Base-by-base conservation (phyloP, 2,113 vertebrate genomes). In the Nothoprocta pentlandii region DNA sequence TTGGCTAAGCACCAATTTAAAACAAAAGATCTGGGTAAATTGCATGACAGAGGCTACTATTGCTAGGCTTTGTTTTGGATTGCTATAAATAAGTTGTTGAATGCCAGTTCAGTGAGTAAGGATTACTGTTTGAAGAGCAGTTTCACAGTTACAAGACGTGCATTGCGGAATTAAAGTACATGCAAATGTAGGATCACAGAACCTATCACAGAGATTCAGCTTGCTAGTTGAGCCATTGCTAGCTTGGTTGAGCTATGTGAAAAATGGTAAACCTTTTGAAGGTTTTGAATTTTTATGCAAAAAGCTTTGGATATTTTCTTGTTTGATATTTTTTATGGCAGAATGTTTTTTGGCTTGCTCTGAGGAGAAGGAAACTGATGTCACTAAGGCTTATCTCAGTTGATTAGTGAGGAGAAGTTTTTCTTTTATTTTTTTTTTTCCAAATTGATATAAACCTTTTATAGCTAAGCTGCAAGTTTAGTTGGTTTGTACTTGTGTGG, bases 31-130 rank as follows among this genome's bases (percentile, higher is more conserved):
- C 12, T 6, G 61, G 39, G 80, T 76, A 68, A 92, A 58, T 74
- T 76, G 28, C 63, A 49, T 56, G 87, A n/a, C 41, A 34, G 59
- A 36, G 58, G 16, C 44, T 85, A 16, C 80, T 87, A 53, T 85
- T 96, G 87, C 89, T 91, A 56, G 87, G 75, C 89, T 93, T 94
- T 95, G 84, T 89, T 96, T 81, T 62, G 75, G 58, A 82, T 61
- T 63, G 62, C 92, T 96, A 85, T 96, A 94, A 95, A 95, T 95
- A 92, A 92, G 75, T 73, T 70, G 81, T 49, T 70, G 91, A 87
- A 80, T 91, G 75, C 93, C 86, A 89, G 3, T 84, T 94, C 53
- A 66, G 26, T 94, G 94, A 94, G 84, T 91, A 94, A 91, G 81
- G 58, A 87, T 74, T 85, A 54, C 71, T 89, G 75, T 79, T 91